Evolutionary conservation across 2,113 vertebrate genomes (phyloP).

Genomic region (Turnix velox): DNA sequence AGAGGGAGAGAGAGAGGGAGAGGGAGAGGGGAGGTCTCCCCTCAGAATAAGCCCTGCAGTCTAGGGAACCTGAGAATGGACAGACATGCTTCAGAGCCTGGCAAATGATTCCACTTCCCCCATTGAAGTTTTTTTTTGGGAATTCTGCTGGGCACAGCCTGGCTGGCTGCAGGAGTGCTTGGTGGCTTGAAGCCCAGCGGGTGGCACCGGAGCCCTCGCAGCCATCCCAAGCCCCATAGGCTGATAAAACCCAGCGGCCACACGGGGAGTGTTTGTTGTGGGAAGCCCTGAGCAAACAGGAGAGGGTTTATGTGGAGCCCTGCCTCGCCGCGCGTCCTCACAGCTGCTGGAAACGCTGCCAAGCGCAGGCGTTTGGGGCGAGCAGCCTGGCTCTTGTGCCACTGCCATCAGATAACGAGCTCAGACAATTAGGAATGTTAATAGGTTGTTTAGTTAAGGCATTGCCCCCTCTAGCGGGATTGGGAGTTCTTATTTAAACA

Average conservation of each 20-base stretch:
- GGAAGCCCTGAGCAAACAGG: conserved; percentile 5
- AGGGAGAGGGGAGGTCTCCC: background rate
- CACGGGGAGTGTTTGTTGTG: background rate
- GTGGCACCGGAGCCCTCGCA: background rate
- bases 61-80: background rate
- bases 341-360: background rate
- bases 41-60: background rate
- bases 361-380: background rate
- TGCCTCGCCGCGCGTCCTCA: background rate
- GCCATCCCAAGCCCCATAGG: no score
- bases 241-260: background rate
- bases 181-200: fast-evolving
- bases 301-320: background rate
- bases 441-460: background rate
- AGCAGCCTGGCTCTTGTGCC: background rate
- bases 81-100: fast-evolving
- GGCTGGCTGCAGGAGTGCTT: no score
- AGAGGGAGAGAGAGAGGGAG: background rate
- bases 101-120: fast-evolving
- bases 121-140: background rate
- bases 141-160: background rate
- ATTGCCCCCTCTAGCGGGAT: background rate
- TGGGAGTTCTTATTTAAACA: background rate
- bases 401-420: fast-evolving
- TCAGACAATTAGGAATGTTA: fast-evolving